phyloP scores from a whole-genome alignment of 2,888 invertebrate genomes.

The Sepiola atlantica region DNA sequence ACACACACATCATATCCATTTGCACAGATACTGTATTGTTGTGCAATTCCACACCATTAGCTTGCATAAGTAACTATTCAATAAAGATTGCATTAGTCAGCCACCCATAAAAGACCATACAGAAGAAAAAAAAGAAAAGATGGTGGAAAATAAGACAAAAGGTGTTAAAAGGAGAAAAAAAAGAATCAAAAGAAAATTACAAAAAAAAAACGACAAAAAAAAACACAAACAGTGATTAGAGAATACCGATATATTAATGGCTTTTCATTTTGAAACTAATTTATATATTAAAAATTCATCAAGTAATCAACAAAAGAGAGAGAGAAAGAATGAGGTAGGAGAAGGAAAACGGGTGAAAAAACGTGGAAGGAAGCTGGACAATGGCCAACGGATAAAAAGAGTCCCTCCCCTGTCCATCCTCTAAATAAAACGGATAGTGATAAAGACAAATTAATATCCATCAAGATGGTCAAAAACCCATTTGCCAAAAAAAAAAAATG shows the following conservation, averaged over 20 bases:
- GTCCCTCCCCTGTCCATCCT: not conserved
- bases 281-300: not conserved
- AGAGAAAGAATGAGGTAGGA: no score
- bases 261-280: not conserved
- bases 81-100: not conserved
- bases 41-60: no score
- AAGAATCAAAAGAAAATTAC: not conserved
- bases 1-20: no score
- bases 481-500: not conserved
- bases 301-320: not conserved
- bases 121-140: not conserved
- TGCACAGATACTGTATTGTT: no score
- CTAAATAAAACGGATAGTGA: not conserved
- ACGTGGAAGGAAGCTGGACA: not conserved
- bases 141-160: not conserved
- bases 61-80: not conserved
- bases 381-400: not conserved
- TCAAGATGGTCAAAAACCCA: not conserved
- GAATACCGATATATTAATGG: not conserved
- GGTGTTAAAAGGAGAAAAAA: not conserved
- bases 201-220: not conserved
- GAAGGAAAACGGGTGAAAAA: no score
- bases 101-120: not conserved
- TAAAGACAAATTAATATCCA: not conserved
- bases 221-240: conserved; percentile 12